These are phyloP conservation scores for Chamaedrilus cognettii DNA, from an alignment of 2,888 invertebrate species.

Conservation along the genomic window DNA sequence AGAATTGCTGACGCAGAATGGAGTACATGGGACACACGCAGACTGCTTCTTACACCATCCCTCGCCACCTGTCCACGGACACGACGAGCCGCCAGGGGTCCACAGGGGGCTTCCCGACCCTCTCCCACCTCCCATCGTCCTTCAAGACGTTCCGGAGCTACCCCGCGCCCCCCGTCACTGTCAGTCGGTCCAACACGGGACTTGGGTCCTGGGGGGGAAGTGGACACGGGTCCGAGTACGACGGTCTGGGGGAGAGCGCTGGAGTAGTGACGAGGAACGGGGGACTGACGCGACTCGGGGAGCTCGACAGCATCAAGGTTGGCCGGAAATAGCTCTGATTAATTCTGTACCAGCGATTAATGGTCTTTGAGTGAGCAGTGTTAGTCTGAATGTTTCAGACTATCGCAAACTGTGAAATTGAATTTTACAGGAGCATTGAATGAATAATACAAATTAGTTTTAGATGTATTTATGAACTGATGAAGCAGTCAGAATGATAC, in stretches of 20 bases:
- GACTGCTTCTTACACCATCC: constrained; percentile 8
- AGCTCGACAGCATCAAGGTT: neutral
- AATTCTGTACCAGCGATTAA: neutral
- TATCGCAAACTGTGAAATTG: neutral
- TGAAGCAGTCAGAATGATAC: too few species aligned
- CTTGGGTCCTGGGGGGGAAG: neutral
- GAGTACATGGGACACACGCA: constrained; percentile 20
- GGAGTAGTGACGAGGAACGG: neutral
- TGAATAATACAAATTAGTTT: too few species aligned
- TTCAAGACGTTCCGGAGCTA: neutral
- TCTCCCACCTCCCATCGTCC: neutral
- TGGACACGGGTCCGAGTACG: neutral
- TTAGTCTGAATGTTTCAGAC: neutral
- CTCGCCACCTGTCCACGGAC: neutral
- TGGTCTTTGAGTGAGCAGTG: neutral
- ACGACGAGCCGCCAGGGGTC: neutral
- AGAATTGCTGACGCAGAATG: too few species aligned
- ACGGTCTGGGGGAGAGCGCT: neutral
- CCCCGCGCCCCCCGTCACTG: neutral
- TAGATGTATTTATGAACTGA: too few species aligned
- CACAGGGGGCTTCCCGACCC: too few species aligned
- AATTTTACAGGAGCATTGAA: constrained; percentile 4
- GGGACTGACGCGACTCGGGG: neutral
- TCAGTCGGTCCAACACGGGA: neutral
- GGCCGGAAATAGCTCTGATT: neutral